These are phyloP conservation scores for Chloroceryle aenea DNA, from an alignment of 2,113 vertebrate species.

Conservation along the genomic window DNA sequence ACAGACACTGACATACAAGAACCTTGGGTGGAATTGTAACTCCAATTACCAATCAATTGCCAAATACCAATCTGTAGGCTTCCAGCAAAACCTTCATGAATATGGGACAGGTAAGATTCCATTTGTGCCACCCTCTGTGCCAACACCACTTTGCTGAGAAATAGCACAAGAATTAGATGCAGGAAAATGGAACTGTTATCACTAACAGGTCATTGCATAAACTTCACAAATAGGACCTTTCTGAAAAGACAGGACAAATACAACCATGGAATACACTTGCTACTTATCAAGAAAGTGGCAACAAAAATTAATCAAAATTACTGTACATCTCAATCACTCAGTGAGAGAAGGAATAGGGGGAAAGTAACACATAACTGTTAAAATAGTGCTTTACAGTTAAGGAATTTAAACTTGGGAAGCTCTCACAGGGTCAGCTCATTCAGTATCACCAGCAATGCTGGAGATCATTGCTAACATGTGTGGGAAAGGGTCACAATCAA, in stretches of 20 bases:
- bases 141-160: neutral
- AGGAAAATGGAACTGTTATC: neutral
- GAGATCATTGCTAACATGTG: conserved; percentile 48
- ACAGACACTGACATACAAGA: neutral
- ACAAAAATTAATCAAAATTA: neutral
- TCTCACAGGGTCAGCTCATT: conserved; percentile 47
- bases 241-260: neutral
- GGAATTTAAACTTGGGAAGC: conserved; percentile 57
- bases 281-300: neutral
- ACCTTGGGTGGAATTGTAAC: neutral
- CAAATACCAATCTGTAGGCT: neutral
- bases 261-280: neutral
- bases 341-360: no score
- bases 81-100: neutral
- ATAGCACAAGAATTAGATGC: neutral
- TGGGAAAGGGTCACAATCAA: conserved; percentile 44
- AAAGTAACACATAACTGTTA: neutral
- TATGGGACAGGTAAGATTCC: neutral
- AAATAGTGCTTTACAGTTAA: conserved; percentile 60
- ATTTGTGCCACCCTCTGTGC: neutral
- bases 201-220: neutral
- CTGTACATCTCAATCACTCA: neutral
- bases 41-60: neutral
- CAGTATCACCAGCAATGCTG: conserved; percentile 38
- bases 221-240: neutral